A percentile compares a stretch with the other conserved stretches of the same genome.
These are phyloP conservation scores for Polylopha cassiicola DNA, from an alignment of 2,888 invertebrate genomes.

Conservation along the genomic window DNA sequence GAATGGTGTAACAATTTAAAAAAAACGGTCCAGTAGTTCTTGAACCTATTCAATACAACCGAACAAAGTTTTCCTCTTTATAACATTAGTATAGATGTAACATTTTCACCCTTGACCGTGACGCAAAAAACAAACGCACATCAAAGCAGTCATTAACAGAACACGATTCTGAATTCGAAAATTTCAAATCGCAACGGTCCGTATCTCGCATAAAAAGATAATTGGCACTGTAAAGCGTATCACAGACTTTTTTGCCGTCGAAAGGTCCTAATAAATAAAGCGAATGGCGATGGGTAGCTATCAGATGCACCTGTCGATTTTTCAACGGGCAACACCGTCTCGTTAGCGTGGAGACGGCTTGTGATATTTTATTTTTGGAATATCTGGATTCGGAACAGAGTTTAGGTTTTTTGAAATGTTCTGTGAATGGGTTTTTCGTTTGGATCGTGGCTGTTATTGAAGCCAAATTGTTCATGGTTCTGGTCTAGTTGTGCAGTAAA, in stretches of 20 bases:
- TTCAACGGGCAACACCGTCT: conserved; percentile 37
- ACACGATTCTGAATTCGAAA: conserved; percentile 24
- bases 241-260: conserved; percentile 44
- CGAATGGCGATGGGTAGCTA: conserved; percentile 52
- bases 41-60: too few relatives aligned
- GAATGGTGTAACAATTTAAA: too few relatives aligned
- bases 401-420: too few relatives aligned
- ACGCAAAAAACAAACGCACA: neutral
- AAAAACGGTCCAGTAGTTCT: too few relatives aligned
- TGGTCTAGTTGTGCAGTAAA: too few relatives aligned
- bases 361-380: conserved; percentile 19
- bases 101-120: too few relatives aligned
- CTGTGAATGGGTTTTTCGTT: too few relatives aligned
- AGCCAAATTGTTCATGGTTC: too few relatives aligned
- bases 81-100: too few relatives aligned
- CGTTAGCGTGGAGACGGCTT: conserved; percentile 37
- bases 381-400: conserved; percentile 1
- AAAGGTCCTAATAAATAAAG: conserved; percentile 59
- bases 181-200: conserved; percentile 17
- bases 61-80: too few relatives aligned
- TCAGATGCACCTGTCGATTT: conserved; percentile 68
- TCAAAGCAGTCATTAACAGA: conserved; percentile 7
- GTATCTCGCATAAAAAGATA: conserved; percentile 36
- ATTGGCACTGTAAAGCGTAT: conserved; percentile 49
- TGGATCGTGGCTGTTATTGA: too few relatives aligned